Percentiles rank a stretch among this genome's conserved stretches.
phyloP scores from a whole-genome alignment of 2,113 vertebrate species.

The Amia ocellicauda region DNA sequence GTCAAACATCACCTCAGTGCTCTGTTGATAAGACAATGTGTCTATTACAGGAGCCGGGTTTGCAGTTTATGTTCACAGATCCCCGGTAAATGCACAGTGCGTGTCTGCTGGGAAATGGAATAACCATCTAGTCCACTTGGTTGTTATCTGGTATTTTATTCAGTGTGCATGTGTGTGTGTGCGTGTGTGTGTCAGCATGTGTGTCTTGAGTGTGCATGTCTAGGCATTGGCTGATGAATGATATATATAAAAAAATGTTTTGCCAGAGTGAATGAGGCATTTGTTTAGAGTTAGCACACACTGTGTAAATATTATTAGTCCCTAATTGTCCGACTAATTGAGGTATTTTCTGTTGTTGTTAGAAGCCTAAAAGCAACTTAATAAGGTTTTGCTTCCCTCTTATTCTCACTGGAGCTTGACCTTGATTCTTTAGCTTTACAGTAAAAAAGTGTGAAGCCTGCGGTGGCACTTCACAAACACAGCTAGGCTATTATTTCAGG shows the following conservation, averaged over 20 bases:
- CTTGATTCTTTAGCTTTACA: conserved; percentile 33
- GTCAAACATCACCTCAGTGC: conserved; percentile 48
- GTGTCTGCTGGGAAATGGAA: conserved; percentile 33
- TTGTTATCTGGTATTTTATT: conserved; percentile 56
- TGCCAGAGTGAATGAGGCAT: conserved; percentile 53
- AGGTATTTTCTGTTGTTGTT: conserved; percentile 27
- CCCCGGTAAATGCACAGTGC: conserved; percentile 22
- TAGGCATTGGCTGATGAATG: conserved; percentile 54
- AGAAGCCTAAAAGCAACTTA: conserved; percentile 29
- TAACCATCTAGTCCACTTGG: conserved; percentile 56
- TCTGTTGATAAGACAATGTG: conserved; percentile 50
- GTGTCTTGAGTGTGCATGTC: conserved; percentile 42
- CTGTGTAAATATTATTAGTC: conserved; percentile 56
- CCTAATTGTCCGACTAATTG: conserved; percentile 53
- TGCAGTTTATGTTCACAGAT: conserved; percentile 35
- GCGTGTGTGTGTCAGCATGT: conserved; percentile 40
- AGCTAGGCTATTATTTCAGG: conserved; percentile 46
- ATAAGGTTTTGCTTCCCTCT: conserved; percentile 32
- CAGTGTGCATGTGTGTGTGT: conserved; percentile 38
- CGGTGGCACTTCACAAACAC: conserved; percentile 54
- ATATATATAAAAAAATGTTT: conserved; percentile 55
- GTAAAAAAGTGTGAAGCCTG: conserved; percentile 55
- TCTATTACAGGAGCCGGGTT: conserved; percentile 48
- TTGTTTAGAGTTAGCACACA: conserved; percentile 59
- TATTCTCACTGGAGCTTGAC: conserved; percentile 13